Evolutionary conservation across 2,888 invertebrate genomes (phyloP).

Genomic region (Axea sp.): DNA sequence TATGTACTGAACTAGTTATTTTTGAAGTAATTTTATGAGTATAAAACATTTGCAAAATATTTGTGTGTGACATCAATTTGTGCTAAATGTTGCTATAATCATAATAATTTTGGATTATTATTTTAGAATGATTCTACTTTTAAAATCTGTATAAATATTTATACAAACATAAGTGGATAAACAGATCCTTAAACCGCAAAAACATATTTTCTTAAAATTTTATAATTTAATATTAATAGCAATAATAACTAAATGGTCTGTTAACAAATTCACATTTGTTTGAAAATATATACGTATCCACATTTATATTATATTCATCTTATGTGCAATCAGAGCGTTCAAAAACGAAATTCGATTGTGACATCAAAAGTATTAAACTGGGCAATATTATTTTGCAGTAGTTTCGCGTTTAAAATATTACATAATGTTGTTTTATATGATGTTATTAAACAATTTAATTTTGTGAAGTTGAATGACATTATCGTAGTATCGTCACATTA

Average conservation of each 20-base stretch:
- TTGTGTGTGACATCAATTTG: no score
- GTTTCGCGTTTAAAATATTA: not conserved
- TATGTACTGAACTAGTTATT: no score
- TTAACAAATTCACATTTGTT: constrained; percentile 4
- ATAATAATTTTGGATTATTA: no score
- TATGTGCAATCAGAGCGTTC: constrained; percentile 2
- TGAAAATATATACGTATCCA: constrained; percentile 14
- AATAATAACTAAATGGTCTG: constrained; percentile 4
- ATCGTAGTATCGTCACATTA: not conserved
- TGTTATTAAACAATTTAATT: not conserved
- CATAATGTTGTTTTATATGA: not conserved
- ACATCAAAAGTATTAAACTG: constrained; percentile 2
- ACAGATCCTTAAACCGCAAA: constrained; percentile 11
- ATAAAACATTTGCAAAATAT: no score
- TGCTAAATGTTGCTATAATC: no score
- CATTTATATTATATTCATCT: constrained; percentile 18
- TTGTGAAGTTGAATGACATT: not conserved
- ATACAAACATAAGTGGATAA: constrained; percentile 11
- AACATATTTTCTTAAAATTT: constrained; percentile 23
- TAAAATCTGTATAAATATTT: constrained; percentile 19
- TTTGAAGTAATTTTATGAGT: no score
- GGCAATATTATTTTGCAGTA: constrained; percentile 3
- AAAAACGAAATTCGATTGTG: constrained; percentile 2
- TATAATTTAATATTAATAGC: constrained; percentile 18
- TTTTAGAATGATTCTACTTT: no score